Evolutionary conservation across 2,888 invertebrate species (phyloP), one percentile per base, ranked within the genome.

Genomic region (Notocelia uddmanniana): DNA sequence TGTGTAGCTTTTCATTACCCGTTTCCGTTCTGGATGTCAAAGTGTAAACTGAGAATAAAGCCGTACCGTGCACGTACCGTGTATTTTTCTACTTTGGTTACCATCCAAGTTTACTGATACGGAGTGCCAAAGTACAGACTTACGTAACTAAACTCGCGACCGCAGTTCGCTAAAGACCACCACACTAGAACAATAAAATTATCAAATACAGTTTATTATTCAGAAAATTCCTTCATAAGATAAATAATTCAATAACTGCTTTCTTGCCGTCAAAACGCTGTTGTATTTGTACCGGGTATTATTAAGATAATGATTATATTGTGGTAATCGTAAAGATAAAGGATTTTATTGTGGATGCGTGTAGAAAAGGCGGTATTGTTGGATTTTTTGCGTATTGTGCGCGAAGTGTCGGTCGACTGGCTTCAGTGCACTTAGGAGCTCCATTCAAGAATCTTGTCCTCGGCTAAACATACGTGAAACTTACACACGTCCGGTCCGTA

Each of bases 281-380:
- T 55, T 23, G n/a, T 55, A 50, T 19, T 31, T 55, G 45, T 59
- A 59, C 15, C 15, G 37, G 82, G 83, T 79, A 86, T 80, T 86
- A 91, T 91, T 89, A 87, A 91, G 90, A 91, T 91, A 91, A 89
- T 87, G 83, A 86, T 86, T 85, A 86, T 86, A 82, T 82, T 81
- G 87, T 88, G 80, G 79, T 87, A 80, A 83, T 80, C 81, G 81
- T 75, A 78, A 79, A 87, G 91, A 92, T 92, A 92, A 90, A 89
- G 85, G 78, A 80, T 82, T 89, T 90, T 87, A 89, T 87, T 89
- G 88, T 87, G 78, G 76, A 77, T 81, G 79, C 80, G 82, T 79
- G 81, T 86, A 85, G 86, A 88, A 90, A 89, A 90, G 88, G 83
- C 85, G 81, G 81, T 75, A 80, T 76, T 73, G 75, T 75, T 79